Conservation (phyloP, 1,140 invertebrate species). For the Drosophila sechellia region DNA sequence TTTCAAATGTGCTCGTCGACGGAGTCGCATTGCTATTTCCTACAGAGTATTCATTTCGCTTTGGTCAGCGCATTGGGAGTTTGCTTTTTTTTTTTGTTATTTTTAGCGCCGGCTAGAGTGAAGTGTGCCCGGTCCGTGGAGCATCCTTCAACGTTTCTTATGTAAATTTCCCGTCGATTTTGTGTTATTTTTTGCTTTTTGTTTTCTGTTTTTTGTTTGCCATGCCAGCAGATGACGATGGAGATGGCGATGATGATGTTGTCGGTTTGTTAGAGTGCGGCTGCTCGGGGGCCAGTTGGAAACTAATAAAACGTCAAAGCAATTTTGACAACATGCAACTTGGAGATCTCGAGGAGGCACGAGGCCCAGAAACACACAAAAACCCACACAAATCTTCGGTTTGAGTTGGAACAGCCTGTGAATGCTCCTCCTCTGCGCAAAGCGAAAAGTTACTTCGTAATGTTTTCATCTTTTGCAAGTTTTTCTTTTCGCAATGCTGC, state of each 20-base stretch:
- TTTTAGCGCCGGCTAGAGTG: conserved; percentile 66
- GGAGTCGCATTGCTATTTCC: conserved; percentile 32
- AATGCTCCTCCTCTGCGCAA: conserved; percentile 43
- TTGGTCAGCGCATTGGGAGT: conserved; percentile 64
- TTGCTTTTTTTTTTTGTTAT: conserved; percentile 62
- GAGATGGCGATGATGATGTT: conserved; percentile 31
- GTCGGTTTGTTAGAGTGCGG: conserved; percentile 45
- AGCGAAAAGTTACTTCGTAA: conserved; percentile 58
- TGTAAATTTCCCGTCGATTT: conserved; percentile 63
- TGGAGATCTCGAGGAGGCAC: conserved; percentile 38
- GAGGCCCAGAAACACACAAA: conserved; percentile 28
- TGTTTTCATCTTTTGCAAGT: conserved; percentile 36
- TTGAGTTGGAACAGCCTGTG: conserved; percentile 33
- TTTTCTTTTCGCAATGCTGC: conserved; percentile 56
- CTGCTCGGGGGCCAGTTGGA: conserved; percentile 44
- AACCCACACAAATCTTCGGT: conserved; percentile 36
- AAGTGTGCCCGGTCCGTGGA: conserved; percentile 52
- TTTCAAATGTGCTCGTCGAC: conserved; percentile 61
- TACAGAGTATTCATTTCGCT: conserved; percentile 50
- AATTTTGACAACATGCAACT: conserved; percentile 74
- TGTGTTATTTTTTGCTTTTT: conserved; percentile 29
- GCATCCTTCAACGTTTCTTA: conserved; percentile 78
- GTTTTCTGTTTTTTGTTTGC: conserved; percentile 18
- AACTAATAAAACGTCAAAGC: conserved; percentile 82
- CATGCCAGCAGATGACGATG: conserved; percentile 13